phyloP scores from a whole-genome alignment of 92 coral and sea anemone genomes.

The Epizoanthus ramosus region DNA sequence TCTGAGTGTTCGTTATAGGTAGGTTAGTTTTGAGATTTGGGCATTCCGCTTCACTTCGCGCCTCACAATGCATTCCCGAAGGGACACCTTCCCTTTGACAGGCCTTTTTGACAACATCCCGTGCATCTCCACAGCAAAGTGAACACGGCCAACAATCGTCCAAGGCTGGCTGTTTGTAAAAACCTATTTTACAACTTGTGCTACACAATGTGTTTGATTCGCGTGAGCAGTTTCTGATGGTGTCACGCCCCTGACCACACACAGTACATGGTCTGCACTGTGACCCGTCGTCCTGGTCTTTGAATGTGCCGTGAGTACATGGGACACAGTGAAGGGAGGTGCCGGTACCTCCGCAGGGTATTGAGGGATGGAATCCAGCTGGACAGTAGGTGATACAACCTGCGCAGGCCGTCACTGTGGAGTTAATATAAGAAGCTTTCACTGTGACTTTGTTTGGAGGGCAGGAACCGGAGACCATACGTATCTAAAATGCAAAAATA shows the following conservation, averaged over 20 bases:
- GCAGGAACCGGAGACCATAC: no score
- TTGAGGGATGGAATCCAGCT: neutral
- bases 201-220: neutral
- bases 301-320: neutral
- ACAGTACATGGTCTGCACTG: constrained; percentile 2
- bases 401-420: neutral
- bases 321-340: neutral
- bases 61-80: neutral
- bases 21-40: no score
- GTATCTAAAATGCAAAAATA: no score
- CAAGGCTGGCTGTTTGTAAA: neutral
- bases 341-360: constrained; percentile 12
- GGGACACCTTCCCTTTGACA: neutral
- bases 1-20: no score
- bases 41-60: no score
- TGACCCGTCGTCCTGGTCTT: constrained; percentile 5
- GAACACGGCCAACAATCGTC: constrained; percentile 20
- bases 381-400: constrained; percentile 7
- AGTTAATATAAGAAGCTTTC: no score
- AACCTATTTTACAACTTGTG: neutral
- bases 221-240: neutral
- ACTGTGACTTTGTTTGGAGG: no score
- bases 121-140: neutral
- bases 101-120: neutral
- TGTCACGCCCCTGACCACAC: neutral